phyloP scores from a whole-genome alignment of 2,797 vertebrate species.

The Helostoma temminkii region DNA sequence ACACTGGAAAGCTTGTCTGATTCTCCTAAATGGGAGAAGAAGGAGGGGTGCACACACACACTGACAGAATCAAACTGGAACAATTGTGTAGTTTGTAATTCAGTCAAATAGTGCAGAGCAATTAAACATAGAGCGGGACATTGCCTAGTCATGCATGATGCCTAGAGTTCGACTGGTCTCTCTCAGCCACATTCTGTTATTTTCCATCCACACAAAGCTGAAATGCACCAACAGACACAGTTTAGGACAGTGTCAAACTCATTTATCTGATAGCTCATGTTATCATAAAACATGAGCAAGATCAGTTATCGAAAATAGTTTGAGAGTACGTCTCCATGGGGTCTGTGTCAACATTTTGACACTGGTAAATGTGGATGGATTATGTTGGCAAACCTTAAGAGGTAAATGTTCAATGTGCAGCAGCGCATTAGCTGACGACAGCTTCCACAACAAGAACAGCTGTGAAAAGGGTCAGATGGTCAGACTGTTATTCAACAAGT shows the following conservation, averaged over 20 bases:
- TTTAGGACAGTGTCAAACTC: conserved; percentile 45
- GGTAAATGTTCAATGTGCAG: background rate
- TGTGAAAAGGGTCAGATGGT: background rate
- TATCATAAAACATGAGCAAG: conserved; percentile 11
- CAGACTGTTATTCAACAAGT: conserved; percentile 24
- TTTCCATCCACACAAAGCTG: conserved; percentile 52
- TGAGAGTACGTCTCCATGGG: background rate
- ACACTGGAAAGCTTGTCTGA: conserved; percentile 32
- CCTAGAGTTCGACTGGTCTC: conserved; percentile 47
- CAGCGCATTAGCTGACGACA: background rate
- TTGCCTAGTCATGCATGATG: conserved; percentile 76
- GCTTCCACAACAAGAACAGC: background rate
- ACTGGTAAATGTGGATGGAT: conserved; percentile 16
- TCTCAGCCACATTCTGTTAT: conserved; percentile 49
- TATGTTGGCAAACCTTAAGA: background rate
- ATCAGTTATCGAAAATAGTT: conserved; percentile 14
- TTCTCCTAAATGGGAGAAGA: conserved; percentile 3
- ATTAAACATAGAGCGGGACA: conserved; percentile 68
- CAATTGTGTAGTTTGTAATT: conserved; percentile 41
- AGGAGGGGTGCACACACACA: background rate
- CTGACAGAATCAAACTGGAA: conserved; percentile 48
- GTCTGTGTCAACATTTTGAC: conserved; percentile 11
- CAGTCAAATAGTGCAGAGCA: conserved; percentile 54
- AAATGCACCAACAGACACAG: conserved; percentile 16
- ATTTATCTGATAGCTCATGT: conserved; percentile 21